phyloP scores from a whole-genome alignment of 2,797 vertebrate species.

The Brotula barbata region DNA sequence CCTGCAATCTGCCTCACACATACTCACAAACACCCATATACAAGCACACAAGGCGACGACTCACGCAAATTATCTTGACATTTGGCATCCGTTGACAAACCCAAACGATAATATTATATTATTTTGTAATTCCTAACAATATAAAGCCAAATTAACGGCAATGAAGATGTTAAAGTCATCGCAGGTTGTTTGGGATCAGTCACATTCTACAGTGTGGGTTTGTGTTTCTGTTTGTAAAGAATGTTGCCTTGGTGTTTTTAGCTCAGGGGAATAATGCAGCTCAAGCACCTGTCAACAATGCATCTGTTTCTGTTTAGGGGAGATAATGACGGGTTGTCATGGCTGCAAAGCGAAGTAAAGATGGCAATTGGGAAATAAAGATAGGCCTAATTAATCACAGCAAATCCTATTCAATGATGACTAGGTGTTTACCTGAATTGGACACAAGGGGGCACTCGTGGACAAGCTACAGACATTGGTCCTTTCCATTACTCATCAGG shows the following conservation, averaged over 20 bases:
- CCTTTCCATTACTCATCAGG: conserved; percentile 6
- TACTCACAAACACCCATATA: conserved; percentile 17
- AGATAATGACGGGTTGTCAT: conserved; percentile 66
- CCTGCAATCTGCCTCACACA: conserved; percentile 55
- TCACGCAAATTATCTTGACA: neutral
- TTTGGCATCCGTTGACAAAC: neutral
- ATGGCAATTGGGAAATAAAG: conserved; percentile 51
- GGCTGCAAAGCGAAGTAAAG: conserved; percentile 47
- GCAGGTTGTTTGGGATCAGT: neutral
- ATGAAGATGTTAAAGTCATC: neutral
- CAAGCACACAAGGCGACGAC: neutral
- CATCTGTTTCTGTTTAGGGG: conserved; percentile 66
- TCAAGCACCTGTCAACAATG: conserved; percentile 40
- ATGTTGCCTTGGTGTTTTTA: conserved; percentile 2
- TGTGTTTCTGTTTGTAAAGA: conserved; percentile 1
- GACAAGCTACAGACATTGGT: conserved; percentile 32
- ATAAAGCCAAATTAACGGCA: conserved; percentile 1
- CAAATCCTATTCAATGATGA: conserved; percentile 2
- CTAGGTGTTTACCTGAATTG: conserved; percentile 24
- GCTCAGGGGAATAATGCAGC: conserved; percentile 24
- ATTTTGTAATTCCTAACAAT: conserved; percentile 5
- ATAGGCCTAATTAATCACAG: conserved; percentile 28
- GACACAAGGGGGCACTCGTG: conserved; percentile 59
- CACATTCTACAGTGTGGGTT: neutral
- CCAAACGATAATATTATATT: neutral